Evolutionary conservation across 2,888 invertebrate genomes (phyloP), one percentile per base, ranked within the genome.

Genomic region (Odontomyia ornata): DNA sequence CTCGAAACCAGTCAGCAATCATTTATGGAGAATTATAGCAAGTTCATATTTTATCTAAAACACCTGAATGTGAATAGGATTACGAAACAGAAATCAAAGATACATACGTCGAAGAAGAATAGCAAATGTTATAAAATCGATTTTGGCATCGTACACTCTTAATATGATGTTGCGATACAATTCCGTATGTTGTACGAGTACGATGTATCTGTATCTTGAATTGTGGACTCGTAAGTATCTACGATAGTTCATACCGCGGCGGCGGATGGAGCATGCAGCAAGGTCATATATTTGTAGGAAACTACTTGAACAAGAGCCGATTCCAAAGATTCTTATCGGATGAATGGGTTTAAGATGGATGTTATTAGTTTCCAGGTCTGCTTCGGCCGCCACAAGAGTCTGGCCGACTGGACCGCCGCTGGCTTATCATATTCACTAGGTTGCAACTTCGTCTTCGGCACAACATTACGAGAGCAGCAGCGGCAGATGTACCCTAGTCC

Each of bases 241-340:
- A 60, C 60, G 25, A 25, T 11, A 4, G 60, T 23, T 47, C 21
- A 47, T 13, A 47, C 18, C 28, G 25, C 13, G 23, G 43, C 23
- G 15, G n/a, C 46, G 46, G 18, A 25, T 3, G 7, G 47, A 11
- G 25, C 69, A 47, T 21, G 5, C 69, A 25, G 69, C 69, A 69
- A 69, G 69, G 69, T 69, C 69, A 69, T 69, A 69, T 69, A 69
- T 69, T 73, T 60, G 57, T 60, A 57, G 57, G 13, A 60, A 73
- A 57, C 57, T 57, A 28, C 36, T 60, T 43, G 57, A 30, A 73
- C 57, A 57, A 69, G 75, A 75, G 67, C 75, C 75, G 77, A 77
- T 77, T 77, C 75, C 67, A 46, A 60, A 75, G 77, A 77, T 77
- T 73, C 75, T 77, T 77, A 77, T 77, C 77, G 69, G 46, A 57